Base-by-base conservation (phyloP, 2,113 vertebrate species). In the Suricata suricatta region DNA sequence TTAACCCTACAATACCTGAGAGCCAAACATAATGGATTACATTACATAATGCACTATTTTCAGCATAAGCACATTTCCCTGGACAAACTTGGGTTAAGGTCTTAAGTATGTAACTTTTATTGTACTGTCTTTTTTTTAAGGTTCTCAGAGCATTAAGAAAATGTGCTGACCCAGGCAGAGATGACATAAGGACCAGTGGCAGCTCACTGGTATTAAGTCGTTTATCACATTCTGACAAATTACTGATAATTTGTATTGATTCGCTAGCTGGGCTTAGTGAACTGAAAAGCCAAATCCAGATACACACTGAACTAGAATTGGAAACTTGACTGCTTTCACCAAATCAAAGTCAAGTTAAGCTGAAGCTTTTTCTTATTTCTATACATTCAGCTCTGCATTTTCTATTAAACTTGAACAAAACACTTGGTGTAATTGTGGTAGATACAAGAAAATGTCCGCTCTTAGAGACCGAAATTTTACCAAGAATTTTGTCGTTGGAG, bases 141-240 rank as follows among this genome's bases (percentile, higher is more conserved):
- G 8, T 71, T 92, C n/a, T 92, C 41, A 66, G 35, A 92, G 9
- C 0, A 80, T 81, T 89, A 90, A 86, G 54, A 97, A 97, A 63
- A 68, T 11, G 41, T 29, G 16, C 80, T 94, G 87, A 94, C 52
- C 64, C 86, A 92, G 68, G 7, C 35, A n/a, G 88, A 96, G 79
- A 96, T 96, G 92, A 64, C 5, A 63, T 13, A 17, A 80, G 44
- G 95, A 95, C 98, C 87, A 97, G 89, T 12, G 0, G n/a, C 71
- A 91, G 83, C 23, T 97, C 92, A 63, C 33, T 89, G 47, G 15
- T 47, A 25, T 27, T 2, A 11, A 91, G 87, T 54, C 86, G 81
- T 95, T 98, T 94, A 96, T 97, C 93, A 98, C 15, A 87, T 76
- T 41, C 89, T 97, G 97, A 96, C 88, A 97, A 97, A 98, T 97